Evolutionary conservation across 1,140 invertebrate genomes (phyloP), one percentile per base, ranked within the genome.

Genomic region (Aplysia californica): DNA sequence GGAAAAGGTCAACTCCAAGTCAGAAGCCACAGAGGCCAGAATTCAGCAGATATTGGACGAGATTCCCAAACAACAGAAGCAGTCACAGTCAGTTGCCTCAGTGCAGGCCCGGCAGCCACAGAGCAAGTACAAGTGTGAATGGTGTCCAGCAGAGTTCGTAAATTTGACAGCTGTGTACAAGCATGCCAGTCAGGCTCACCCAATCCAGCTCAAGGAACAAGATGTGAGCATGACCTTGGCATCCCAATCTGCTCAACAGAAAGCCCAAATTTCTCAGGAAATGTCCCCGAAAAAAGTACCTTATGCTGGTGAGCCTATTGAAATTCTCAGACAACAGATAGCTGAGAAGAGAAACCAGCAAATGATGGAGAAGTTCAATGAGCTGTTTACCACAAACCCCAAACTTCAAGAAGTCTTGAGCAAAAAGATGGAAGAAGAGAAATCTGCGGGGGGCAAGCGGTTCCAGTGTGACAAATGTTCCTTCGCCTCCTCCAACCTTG

Each of bases 381-480:
- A 69, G 2, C 39, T 70, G 20, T 15, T 70, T 1, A 58, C 66
- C 18, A 68, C 18, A 26, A 39, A 59, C 3, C 26, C 41, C 41
- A 61, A 61, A 70, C 21, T 61, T 36, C 66, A 61, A 26, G 36
- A 69, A 20, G 20, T 44, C n/a, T 78, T 23, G 76, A 79, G 29
- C 82, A 84, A 56, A 75, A 80, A 39, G 75, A 77, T 5, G 50
- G 83, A 75, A 80, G 81, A 75, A 18, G 50, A 58, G 10, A 4
- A 23, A 26, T 6, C 10, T 18, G 58, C 44, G n/a, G 72, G 61
- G 23, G n/a, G 23, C 15, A 64, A 68, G 56, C 55, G 39, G 4
- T 87, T 84, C 78, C 83, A 84, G 39, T 89, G 88, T 70, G 83
- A 81, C 29, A 89, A 87, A 66, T 89, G 88, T 74, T 79, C 79